Conservation (phyloP, 2,888 invertebrate genomes). For the Fragum fragum region DNA sequence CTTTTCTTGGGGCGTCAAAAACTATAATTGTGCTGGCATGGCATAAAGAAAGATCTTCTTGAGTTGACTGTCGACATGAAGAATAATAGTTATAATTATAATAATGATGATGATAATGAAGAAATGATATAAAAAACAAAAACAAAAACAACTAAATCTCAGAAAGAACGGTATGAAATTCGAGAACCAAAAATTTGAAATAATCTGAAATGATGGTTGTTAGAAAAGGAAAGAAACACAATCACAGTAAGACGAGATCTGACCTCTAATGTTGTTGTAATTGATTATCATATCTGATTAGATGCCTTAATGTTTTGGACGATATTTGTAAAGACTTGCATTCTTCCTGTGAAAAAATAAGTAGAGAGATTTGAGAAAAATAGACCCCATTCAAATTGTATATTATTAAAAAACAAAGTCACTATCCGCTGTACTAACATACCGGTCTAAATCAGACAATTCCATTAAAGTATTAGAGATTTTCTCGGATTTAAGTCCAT, state of each 20-base stretch:
- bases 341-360: conserved; percentile 6
- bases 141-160: too few relatives aligned
- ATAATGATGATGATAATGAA: too few relatives aligned
- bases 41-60: too few relatives aligned
- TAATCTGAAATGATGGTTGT: too few relatives aligned
- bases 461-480: conserved; percentile 61
- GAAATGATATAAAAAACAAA: too few relatives aligned
- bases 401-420: conserved; percentile 24
- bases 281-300: conserved; percentile 1
- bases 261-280: neutral
- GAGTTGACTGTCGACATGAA: too few relatives aligned
- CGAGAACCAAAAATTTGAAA: too few relatives aligned
- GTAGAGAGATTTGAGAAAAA: neutral
- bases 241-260: neutral
- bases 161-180: too few relatives aligned
- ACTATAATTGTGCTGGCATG: too few relatives aligned
- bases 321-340: neutral
- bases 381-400: conserved; percentile 2
- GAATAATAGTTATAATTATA: too few relatives aligned
- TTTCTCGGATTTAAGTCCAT: conserved; percentile 34
- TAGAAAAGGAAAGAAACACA: too few relatives aligned
- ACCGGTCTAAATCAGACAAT: conserved; percentile 38
- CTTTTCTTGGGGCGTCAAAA: too few relatives aligned
- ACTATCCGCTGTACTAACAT: conserved; percentile 20
- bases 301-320: neutral